phyloP scores from a whole-genome alignment of 2,797 vertebrate genomes.

The Erithacus rubecula region DNA sequence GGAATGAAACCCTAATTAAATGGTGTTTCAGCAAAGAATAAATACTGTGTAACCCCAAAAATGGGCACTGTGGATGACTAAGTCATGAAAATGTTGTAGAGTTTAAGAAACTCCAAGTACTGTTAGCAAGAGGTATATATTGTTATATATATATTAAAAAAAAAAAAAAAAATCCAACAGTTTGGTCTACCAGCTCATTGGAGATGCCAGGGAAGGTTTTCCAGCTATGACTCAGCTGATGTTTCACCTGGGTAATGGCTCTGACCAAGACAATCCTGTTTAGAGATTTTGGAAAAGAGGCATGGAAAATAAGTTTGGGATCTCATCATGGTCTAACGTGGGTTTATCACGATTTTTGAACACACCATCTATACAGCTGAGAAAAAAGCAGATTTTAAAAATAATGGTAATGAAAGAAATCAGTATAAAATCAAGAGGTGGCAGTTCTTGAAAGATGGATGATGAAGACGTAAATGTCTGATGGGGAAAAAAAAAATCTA shows the following conservation, averaged over 20 bases:
- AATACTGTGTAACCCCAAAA: neutral
- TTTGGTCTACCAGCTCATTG: neutral
- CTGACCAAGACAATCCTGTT: neutral
- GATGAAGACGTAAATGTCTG: neutral
- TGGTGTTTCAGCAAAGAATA: neutral
- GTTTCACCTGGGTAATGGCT: neutral
- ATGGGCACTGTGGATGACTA: neutral
- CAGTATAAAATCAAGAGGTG: neutral
- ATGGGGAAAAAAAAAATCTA: neutral
- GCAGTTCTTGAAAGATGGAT: neutral
- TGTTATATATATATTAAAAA: neutral
- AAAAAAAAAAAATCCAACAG: neutral
- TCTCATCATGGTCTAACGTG: neutral
- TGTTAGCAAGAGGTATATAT: neutral
- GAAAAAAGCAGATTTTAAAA: neutral
- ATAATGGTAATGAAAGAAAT: neutral
- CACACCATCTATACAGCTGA: neutral
- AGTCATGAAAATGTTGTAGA: neutral
- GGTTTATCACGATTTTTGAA: neutral
- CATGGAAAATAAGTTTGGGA: neutral
- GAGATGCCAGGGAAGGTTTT: neutral
- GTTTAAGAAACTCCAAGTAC: neutral
- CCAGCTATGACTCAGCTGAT: neutral
- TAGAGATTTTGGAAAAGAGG: neutral
- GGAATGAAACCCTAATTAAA: conserved; percentile 4